Evolutionary conservation across 2,797 vertebrate genomes (phyloP), one percentile per base, ranked within the genome.

Genomic region (Cyclopterus lumpus): DNA sequence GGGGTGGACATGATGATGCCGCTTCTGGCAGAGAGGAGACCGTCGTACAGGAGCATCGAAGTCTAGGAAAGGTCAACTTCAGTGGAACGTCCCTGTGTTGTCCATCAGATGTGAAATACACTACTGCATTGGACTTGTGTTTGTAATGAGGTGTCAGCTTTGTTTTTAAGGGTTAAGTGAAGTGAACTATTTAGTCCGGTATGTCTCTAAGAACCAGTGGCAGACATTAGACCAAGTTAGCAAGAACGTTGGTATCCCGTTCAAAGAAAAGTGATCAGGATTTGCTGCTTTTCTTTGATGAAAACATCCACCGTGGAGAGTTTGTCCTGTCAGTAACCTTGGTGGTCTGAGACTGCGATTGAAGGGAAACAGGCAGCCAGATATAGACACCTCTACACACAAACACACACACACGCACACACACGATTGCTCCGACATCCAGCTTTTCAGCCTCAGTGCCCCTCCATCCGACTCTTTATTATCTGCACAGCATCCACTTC

Each of bases 401-500:
- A 32, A 26, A 63, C 26, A 20, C 36, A 38, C 61, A 26, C 62
- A 34, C 64, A 53, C 42, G 64, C 62, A 40, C 64, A 46, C 34
- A 28, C 42, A 11, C n/a, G 1, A 15, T 28, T 48, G 24, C n/a
- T 67, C 30, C 3, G 4, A 48, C 44, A 24, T 3, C 22, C 46
- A 32, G 28, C 49, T 49, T 70, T 60, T 60, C 26, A 63, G 28
- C 22, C 30, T 36, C 12, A 5, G 18, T 5, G 51, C 70, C n/a
- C 22, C 46, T 58, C 20, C 34, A 36, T n/a, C 40, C 30, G 22
- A 18, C 7, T 69, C 54, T 73, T 62, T 67, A 64, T 66, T 67
- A 74, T 80, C 51, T 60, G 66, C 66, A 38, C 62, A 60, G 55
- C 66, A 26, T 69, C 36, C 36, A 32, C 58, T 66, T 68, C 64